Evolutionary conservation across 2,797 vertebrate species (phyloP).

Genomic region (Diceros bicornis): DNA sequence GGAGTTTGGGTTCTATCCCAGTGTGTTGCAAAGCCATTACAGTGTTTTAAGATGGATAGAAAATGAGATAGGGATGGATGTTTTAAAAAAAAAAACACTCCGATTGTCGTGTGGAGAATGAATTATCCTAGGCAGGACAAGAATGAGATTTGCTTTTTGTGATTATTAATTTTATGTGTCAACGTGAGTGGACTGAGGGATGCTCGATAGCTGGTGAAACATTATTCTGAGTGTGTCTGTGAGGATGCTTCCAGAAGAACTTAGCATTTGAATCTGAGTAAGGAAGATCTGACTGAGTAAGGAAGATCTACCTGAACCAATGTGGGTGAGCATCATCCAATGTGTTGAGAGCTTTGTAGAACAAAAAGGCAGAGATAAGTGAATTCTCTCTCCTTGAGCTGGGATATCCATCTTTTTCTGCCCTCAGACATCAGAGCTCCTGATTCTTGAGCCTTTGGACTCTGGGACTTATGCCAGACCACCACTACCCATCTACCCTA

Average conservation of each 20-base stretch:
- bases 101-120: neutral
- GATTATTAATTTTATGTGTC: neutral
- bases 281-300: neutral
- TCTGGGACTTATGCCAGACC: neutral
- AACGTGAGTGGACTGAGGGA: neutral
- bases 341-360: neutral
- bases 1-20: neutral
- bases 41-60: neutral
- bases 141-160: constrained; percentile 1
- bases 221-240: neutral
- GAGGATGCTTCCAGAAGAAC: neutral
- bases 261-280: neutral
- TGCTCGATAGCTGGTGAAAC: neutral
- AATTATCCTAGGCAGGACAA: neutral
- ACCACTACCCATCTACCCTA: neutral
- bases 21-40: neutral
- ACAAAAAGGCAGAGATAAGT: neutral
- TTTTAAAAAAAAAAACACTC: neutral
- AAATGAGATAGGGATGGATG: neutral
- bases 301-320: neutral
- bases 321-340: neutral
- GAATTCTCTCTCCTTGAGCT: neutral
- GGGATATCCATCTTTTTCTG: neutral
- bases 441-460: neutral
- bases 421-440: neutral